These are phyloP conservation scores for Leptinotarsa juncta DNA, from an alignment of 2,888 invertebrate species.

Conservation along the genomic window DNA sequence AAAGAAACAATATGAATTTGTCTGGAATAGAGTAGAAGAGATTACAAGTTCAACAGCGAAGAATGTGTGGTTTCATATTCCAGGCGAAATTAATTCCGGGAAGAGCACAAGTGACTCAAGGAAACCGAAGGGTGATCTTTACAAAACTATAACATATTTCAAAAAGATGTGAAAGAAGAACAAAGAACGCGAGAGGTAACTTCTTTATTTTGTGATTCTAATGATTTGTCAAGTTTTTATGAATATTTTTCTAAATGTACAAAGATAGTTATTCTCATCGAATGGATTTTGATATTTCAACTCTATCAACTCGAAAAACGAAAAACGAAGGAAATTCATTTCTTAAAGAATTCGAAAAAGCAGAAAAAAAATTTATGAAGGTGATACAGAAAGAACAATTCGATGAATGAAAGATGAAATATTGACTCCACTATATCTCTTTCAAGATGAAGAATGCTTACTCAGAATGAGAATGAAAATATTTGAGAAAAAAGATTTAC, in stretches of 20 bases:
- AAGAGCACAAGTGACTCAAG: background rate
- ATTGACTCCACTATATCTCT: background rate
- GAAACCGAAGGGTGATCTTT: background rate
- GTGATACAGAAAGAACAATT: background rate
- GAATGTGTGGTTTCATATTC: slow-evolving; percentile 3
- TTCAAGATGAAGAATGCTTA: background rate
- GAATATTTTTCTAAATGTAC: background rate
- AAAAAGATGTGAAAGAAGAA: background rate
- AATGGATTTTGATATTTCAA: background rate
- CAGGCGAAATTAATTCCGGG: background rate
- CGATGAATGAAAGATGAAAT: background rate
- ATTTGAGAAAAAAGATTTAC: background rate
- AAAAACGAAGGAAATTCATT: background rate
- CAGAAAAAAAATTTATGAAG: background rate
- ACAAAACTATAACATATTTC: background rate
- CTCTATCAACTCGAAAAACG: background rate
- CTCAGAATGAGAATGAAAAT: background rate
- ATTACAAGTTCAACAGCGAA: background rate
- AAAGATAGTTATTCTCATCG: background rate
- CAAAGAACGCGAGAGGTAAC: background rate
- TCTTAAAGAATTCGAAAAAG: background rate
- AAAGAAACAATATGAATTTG: slow-evolving; percentile 15
- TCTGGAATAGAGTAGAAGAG: background rate
- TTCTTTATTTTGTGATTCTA: background rate
- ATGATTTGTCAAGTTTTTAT: background rate